Conservation (phyloP, 2,797 vertebrate species). For the Momotus momota region DNA sequence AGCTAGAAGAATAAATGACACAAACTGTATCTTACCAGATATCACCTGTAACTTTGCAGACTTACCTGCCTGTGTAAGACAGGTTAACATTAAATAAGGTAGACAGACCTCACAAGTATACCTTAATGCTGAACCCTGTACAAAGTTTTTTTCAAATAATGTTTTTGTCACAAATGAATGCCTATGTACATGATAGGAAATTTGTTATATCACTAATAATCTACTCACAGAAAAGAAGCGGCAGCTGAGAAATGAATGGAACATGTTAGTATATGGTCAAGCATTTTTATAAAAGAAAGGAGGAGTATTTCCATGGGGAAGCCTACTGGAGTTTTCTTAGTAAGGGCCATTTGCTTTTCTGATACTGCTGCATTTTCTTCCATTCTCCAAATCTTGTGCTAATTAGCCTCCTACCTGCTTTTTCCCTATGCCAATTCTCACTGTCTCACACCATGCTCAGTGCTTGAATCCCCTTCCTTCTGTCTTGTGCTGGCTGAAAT, state of each 20-base stretch:
- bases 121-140: not conserved
- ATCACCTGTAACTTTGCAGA: not conserved
- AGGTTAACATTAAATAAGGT: not conserved
- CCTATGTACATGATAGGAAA: not conserved
- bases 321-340: not conserved
- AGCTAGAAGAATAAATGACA: not conserved
- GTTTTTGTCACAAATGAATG: not conserved
- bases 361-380: not conserved
- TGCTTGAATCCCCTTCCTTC: slow-evolving; percentile 58
- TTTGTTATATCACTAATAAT: not conserved
- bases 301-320: not conserved
- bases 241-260: not conserved
- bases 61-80: not conserved
- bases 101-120: not conserved
- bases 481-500: slow-evolving; percentile 62
- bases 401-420: slow-evolving; percentile 65
- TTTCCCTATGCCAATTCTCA: slow-evolving; percentile 51
- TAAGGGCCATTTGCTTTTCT: not conserved
- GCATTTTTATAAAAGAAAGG: not conserved
- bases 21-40: not conserved
- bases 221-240: not conserved
- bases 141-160: not conserved
- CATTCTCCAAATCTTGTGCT: not conserved
- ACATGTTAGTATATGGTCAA: not conserved
- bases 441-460: slow-evolving; percentile 52